Conservation (phyloP, 2,797 vertebrate species). For the Prionace glauca region DNA sequence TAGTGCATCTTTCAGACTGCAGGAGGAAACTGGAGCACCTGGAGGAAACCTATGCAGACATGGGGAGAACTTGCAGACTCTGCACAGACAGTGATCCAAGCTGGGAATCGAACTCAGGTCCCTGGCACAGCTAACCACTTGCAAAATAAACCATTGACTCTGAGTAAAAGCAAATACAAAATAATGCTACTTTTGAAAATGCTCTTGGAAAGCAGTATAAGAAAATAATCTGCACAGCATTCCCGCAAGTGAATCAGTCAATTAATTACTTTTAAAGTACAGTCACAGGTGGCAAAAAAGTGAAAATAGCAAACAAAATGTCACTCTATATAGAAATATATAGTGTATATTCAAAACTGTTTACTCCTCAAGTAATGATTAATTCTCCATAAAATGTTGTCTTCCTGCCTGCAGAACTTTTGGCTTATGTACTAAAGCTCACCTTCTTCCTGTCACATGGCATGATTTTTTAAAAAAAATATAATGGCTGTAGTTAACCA, state of each 20-base stretch:
- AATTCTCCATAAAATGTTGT: conserved; percentile 14
- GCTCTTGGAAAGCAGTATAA: not conserved
- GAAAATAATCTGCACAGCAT: not conserved
- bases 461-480: not conserved
- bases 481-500: not conserved
- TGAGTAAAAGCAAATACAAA: not conserved
- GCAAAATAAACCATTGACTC: not conserved
- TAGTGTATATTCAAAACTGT: not conserved
- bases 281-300: conserved; percentile 11
- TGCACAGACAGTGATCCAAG: too few relatives aligned
- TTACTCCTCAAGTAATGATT: not conserved
- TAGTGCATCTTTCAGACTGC: too few relatives aligned
- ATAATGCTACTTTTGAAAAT: not conserved
- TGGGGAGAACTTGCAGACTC: too few relatives aligned
- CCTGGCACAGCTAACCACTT: not conserved
- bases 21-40: too few relatives aligned
- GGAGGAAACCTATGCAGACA: too few relatives aligned
- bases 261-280: conserved; percentile 13
- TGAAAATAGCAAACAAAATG: not conserved
- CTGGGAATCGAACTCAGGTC: too few relatives aligned
- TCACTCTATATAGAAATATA: not conserved
- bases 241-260: not conserved
- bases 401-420: not conserved
- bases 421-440: not conserved
- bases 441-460: not conserved